phyloP scores from a whole-genome alignment of 2,113 vertebrate species.

The Spea multiplicata region DNA sequence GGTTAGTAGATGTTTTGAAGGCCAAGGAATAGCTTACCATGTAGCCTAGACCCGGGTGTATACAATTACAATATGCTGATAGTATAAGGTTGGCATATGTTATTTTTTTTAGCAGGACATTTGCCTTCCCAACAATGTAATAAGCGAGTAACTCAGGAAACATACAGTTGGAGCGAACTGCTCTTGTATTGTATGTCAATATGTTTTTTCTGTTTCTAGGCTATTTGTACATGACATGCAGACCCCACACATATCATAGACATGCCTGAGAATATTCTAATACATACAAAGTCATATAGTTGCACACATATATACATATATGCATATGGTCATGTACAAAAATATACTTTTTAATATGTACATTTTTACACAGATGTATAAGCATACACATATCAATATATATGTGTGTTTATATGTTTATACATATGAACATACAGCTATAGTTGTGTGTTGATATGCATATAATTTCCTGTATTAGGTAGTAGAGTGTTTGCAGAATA shows the following conservation, averaged over 20 bases:
- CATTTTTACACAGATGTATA: constrained; percentile 11
- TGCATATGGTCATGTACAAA: constrained; percentile 4
- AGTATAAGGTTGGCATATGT: no score
- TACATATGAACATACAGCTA: constrained; percentile 8
- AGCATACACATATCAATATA: neutral
- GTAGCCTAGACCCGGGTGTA: neutral
- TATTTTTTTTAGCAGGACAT: neutral
- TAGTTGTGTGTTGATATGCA: constrained; percentile 10
- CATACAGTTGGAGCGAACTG: neutral
- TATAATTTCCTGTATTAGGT: neutral
- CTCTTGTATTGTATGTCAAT: neutral
- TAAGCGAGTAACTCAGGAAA: neutral
- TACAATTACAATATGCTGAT: neutral
- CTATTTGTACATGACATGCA: neutral
- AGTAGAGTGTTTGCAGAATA: neutral
- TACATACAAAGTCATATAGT: neutral
- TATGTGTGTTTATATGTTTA: constrained; percentile 1
- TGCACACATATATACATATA: constrained; percentile 7
- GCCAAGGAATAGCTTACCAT: neutral
- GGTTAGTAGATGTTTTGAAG: neutral
- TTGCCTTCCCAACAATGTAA: neutral
- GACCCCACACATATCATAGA: neutral
- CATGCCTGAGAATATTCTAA: no score
- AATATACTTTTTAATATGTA: constrained; percentile 8
- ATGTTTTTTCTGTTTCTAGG: neutral